phyloP scores from a whole-genome alignment of 2,113 vertebrate species.

The Rhipidura dahli region DNA sequence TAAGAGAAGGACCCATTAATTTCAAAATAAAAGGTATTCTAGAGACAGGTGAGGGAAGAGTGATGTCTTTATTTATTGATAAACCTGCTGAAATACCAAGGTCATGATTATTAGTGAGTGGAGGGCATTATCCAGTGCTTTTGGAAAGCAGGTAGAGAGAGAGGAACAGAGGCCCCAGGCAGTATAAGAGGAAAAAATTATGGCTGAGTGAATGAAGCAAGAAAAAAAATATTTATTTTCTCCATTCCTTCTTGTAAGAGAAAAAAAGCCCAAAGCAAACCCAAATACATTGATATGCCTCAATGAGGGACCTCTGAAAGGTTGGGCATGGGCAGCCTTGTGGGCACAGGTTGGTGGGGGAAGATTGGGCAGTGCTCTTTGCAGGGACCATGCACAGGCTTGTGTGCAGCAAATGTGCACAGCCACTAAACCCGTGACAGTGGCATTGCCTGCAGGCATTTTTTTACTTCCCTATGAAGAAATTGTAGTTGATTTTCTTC shows the following conservation, averaged over 20 bases:
- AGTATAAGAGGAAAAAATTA: neutral
- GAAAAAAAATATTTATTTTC: neutral
- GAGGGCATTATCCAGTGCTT: neutral
- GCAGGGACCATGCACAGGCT: neutral
- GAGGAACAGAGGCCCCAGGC: neutral
- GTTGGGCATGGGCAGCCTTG: neutral
- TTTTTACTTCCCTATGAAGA: neutral
- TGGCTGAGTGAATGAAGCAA: neutral
- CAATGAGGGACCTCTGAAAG: neutral
- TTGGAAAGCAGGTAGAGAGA: neutral
- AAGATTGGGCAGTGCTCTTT: neutral
- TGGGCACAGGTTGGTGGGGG: fast-evolving
- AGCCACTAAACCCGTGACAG: neutral
- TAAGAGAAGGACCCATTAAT: neutral
- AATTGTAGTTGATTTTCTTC: neutral
- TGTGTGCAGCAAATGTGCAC: fast-evolving
- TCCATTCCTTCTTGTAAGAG: neutral
- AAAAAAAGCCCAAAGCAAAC: neutral
- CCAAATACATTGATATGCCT: neutral
- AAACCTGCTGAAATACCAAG: neutral
- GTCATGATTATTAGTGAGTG: neutral
- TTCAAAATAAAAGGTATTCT: slow-evolving; percentile 1
- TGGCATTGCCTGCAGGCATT: neutral
- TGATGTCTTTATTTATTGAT: neutral
- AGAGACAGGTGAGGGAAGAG: neutral